A percentile compares a stretch with the other conserved stretches of the same genome.
Evolutionary conservation across 2,797 vertebrate genomes (phyloP).

Genomic region (Knipowitschia caucasica): DNA sequence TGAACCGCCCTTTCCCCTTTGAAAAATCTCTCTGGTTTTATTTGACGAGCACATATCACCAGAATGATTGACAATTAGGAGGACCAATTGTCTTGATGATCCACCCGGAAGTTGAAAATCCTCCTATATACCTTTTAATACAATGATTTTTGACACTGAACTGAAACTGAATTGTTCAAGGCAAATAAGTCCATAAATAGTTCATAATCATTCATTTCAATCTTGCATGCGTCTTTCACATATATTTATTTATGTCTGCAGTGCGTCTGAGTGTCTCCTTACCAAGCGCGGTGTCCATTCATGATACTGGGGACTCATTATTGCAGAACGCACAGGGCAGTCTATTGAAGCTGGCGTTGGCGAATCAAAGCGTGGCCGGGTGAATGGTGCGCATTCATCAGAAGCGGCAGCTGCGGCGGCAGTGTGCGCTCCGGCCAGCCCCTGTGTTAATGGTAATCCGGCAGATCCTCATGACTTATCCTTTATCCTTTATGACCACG

Average conservation of each 20-base stretch:
- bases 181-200: too few relatives aligned
- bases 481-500: constrained; percentile 53
- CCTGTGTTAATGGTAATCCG: constrained; percentile 63
- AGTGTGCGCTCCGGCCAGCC: constrained; percentile 29
- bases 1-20: too few relatives aligned
- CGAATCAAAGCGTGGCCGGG: constrained; percentile 51
- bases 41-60: too few relatives aligned
- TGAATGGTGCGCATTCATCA: constrained; percentile 56
- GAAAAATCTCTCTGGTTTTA: too few relatives aligned
- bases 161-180: too few relatives aligned
- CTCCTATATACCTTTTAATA: too few relatives aligned
- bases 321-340: neutral
- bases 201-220: too few relatives aligned
- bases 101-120: too few relatives aligned
- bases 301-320: neutral
- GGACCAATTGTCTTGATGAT: too few relatives aligned
- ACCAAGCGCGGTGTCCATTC: neutral
- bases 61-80: too few relatives aligned
- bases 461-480: constrained; percentile 57
- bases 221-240: neutral
- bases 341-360: constrained; percentile 23
- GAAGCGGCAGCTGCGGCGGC: constrained; percentile 58
- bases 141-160: too few relatives aligned
- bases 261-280: neutral
- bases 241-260: neutral